Evolutionary conservation across 2,888 invertebrate genomes (phyloP), one percentile per base, ranked within the genome.

Genomic region (Macrophya annulata): DNA sequence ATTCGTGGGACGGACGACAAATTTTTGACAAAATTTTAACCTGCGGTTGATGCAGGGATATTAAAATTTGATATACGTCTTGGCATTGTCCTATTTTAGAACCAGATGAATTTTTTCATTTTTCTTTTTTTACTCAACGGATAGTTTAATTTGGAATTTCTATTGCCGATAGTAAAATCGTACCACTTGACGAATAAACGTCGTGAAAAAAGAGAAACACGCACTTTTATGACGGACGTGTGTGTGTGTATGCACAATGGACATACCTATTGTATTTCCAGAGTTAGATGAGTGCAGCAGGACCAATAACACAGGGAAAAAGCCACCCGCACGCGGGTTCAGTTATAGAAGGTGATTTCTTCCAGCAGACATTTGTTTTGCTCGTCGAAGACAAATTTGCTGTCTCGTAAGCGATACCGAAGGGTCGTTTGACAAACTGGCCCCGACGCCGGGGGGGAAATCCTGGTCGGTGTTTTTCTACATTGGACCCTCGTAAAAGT

Each of bases 361-460:
- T 88, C 87, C 88, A 89, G 89, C 21, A 62, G 68, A 83, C 83
- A 68, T 90, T 92, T 92, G 92, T 92, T 92, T 92, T 91, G 90
- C 91, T 91, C 92, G 90, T 92, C 92, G 91, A 89, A 90, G 92
- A 93, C 92, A 93, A 93, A 93, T 93, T 92, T 91, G 92, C 91
- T 91, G 92, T 92, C 91, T 91, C 90, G 92, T 92, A 92, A 92
- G 89, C 90, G 91, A 91, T 90, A 90, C 91, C 91, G 89, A 88
- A 91, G 92, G 92, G 92, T 92, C 92, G 90, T 90, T 90, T 92
- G 91, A 92, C 91, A 92, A 91, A 91, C 91, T 90, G 88, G 90
- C 90, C 83, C 71, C 31, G 83, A 48, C 62, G 25, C 43, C 81
- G 81, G 81, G 55, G 45, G 77, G 51, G 62, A 25, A 68, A 71